phyloP scores from a whole-genome alignment of 2,888 invertebrate species.

The Bibio marci region DNA sequence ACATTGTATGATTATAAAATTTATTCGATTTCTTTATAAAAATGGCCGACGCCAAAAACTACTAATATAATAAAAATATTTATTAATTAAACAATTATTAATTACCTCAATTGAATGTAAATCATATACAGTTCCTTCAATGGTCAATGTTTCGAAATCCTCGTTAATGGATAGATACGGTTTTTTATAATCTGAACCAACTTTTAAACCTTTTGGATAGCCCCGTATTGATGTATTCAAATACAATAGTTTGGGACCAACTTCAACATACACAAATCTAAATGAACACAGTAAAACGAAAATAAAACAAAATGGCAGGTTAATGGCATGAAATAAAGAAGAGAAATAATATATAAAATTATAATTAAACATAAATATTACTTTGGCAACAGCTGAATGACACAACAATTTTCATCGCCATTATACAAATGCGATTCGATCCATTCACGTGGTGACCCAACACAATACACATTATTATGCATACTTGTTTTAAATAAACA shows the following conservation, averaged over 20 bases:
- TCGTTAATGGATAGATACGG: conserved; percentile 57
- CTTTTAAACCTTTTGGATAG: conserved; percentile 67
- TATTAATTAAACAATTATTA: no score
- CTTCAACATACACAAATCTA: conserved; percentile 39
- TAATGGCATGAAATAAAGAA: neutral
- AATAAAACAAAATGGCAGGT: conserved; percentile 5
- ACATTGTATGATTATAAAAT: no score
- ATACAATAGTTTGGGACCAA: conserved; percentile 61
- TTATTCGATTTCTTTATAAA: no score
- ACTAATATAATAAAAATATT: no score
- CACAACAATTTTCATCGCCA: conserved; percentile 62
- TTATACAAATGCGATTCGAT: conserved; percentile 69
- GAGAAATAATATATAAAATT: conserved; percentile 1
- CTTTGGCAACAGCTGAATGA: conserved; percentile 60
- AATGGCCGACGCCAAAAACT: no score
- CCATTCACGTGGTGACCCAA: conserved; percentile 70
- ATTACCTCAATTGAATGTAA: conserved; percentile 46
- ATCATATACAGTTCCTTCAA: conserved; percentile 45
- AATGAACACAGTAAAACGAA: conserved; percentile 6
- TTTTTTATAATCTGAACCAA: conserved; percentile 62
- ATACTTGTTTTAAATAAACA: conserved; percentile 37
- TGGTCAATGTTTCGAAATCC: conserved; percentile 53
- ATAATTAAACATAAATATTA: conserved; percentile 24
- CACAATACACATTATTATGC: conserved; percentile 52
- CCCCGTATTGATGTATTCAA: conserved; percentile 71